Conservation (phyloP, 2,113 vertebrate genomes). For the Nesospiza acunhae region DNA sequence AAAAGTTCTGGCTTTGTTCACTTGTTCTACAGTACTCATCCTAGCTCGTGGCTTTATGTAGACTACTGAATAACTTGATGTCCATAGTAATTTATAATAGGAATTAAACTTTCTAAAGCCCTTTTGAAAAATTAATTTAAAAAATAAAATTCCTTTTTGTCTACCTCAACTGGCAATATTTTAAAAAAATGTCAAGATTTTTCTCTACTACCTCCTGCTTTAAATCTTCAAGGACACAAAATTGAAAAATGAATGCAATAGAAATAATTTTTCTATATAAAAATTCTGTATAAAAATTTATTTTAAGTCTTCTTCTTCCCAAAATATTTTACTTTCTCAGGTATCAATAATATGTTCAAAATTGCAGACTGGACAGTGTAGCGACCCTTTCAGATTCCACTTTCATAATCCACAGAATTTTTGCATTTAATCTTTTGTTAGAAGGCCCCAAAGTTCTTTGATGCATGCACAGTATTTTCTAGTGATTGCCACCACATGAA, state of each 20-base stretch:
- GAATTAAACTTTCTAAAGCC: neutral
- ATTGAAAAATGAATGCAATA: neutral
- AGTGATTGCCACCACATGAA: constrained; percentile 15
- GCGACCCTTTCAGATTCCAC: neutral
- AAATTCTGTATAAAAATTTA: neutral
- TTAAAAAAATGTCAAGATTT: neutral
- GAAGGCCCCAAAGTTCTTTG: neutral
- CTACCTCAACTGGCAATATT: neutral
- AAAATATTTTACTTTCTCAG: neutral
- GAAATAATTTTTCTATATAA: neutral
- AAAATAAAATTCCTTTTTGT: neutral
- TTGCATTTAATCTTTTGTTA: constrained; percentile 14
- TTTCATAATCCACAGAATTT: neutral
- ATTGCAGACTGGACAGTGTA: neutral
- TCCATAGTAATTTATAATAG: neutral
- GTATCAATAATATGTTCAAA: neutral
- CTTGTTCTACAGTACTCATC: neutral
- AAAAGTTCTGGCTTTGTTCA: neutral
- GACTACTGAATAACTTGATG: neutral
- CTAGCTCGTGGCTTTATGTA: neutral
- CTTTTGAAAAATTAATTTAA: neutral
- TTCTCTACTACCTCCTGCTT: neutral
- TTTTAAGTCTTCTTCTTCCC: neutral
- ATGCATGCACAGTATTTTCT: constrained; percentile 42
- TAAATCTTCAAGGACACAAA: neutral